Conservation (phyloP, 1,140 invertebrate genomes). For the Thalassaphorura encarpata region DNA sequence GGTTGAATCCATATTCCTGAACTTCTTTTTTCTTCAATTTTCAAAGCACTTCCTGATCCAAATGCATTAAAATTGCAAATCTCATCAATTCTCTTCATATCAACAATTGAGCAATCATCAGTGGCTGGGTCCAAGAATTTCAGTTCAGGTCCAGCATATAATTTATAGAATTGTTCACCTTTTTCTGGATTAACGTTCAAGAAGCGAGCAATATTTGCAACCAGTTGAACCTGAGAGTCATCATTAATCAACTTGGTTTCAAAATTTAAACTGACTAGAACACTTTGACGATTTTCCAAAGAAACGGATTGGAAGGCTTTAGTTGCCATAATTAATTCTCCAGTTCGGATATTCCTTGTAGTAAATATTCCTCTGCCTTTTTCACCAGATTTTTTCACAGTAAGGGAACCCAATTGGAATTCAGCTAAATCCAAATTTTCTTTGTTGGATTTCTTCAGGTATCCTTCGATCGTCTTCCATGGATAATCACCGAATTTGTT, state of each 20-base stretch:
- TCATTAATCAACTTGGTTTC: neutral
- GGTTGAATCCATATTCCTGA: constrained; percentile 12
- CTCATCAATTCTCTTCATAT: neutral
- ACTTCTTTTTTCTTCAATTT: neutral
- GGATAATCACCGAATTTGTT: neutral
- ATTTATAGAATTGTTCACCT: neutral
- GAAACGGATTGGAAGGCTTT: neutral
- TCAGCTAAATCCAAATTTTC: neutral
- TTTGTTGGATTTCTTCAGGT: neutral
- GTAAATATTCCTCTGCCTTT: neutral
- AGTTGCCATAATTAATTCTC: neutral
- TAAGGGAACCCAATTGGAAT: neutral
- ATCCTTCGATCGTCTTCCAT: neutral
- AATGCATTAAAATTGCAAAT: neutral
- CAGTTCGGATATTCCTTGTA: neutral
- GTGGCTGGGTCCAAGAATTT: neutral
- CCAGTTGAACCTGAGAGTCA: neutral
- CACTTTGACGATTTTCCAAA: neutral
- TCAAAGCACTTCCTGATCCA: neutral
- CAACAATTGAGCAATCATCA: neutral
- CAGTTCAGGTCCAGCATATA: neutral
- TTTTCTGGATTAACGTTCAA: neutral
- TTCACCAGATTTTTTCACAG: neutral
- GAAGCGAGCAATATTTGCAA: neutral
- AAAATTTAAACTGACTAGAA: neutral